Conservation (phyloP, 1,140 invertebrate species). For the Callitettix versicolor region DNA sequence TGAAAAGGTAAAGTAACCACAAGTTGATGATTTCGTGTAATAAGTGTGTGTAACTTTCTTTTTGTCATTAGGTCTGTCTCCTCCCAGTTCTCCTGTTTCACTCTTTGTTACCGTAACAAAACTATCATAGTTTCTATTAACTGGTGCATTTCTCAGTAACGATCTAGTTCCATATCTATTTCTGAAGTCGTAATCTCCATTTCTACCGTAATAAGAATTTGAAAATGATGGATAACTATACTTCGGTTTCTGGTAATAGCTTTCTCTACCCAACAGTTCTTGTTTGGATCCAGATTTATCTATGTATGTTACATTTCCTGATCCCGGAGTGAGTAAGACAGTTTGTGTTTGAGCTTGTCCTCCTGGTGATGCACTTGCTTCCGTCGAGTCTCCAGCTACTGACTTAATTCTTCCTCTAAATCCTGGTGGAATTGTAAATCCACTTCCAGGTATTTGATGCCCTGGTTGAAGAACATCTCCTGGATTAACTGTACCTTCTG, state of each 20-base stretch:
- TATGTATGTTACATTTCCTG: conserved; percentile 39
- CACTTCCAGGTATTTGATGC: conserved; percentile 44
- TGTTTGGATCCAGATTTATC: conserved; percentile 20
- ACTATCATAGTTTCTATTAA: conserved; percentile 30
- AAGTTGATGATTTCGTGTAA: conserved; percentile 73
- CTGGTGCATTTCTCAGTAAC: conserved; percentile 11
- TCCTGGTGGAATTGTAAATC: conserved; percentile 51
- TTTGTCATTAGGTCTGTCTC: conserved; percentile 31
- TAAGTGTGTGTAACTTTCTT: conserved; percentile 62
- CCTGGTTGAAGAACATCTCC: conserved; percentile 48
- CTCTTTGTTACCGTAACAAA: conserved; percentile 67
- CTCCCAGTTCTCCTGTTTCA: conserved; percentile 53
- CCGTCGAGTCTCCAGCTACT: conserved; percentile 44
- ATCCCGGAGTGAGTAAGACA: conserved; percentile 43
- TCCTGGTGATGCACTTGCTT: conserved; percentile 40
- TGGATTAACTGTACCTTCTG: conserved; percentile 28
- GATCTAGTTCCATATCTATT: conserved; percentile 8
- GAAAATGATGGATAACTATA: background rate
- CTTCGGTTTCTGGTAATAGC: conserved; percentile 5
- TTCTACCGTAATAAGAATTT: conserved; percentile 7
- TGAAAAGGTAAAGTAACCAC: conserved; percentile 73
- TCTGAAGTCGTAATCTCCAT: background rate
- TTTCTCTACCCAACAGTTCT: conserved; percentile 11
- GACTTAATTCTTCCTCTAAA: conserved; percentile 53
- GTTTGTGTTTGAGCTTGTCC: conserved; percentile 53